These are phyloP conservation scores for Amorpha juglandis DNA, from an alignment of 2,888 invertebrate genomes.

Conservation along the genomic window DNA sequence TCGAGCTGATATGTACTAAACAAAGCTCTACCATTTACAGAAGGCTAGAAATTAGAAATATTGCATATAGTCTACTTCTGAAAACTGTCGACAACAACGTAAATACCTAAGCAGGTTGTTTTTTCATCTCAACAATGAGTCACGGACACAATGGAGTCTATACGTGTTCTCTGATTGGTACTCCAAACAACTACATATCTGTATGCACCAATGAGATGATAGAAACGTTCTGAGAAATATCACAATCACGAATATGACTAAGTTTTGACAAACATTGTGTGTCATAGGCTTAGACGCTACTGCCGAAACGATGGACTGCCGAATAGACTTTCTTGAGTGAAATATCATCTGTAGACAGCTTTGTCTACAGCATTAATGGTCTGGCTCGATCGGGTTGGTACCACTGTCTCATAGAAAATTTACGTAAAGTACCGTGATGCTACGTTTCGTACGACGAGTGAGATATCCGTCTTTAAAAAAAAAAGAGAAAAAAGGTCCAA, in stretches of 20 bases:
- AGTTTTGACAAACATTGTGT: neutral
- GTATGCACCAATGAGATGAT: neutral
- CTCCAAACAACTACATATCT: neutral
- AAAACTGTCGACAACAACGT: conserved; percentile 2
- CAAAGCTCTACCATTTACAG: no score
- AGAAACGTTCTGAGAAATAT: conserved; percentile 3
- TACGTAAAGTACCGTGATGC: no score
- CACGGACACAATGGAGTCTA: neutral
- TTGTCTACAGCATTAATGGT: no score
- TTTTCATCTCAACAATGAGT: conserved; percentile 18
- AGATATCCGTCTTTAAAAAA: no score
- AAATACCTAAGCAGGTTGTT: conserved; percentile 17
- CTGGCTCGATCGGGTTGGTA: no score
- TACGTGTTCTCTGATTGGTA: conserved; percentile 8
- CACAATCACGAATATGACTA: neutral
- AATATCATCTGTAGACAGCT: no score
- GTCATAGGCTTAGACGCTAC: neutral
- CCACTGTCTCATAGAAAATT: no score
- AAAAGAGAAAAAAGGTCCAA: no score
- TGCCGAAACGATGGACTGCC: no score
- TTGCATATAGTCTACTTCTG: neutral
- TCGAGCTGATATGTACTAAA: no score
- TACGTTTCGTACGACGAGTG: no score
- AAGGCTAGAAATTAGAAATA: neutral
- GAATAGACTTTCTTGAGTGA: no score